Conservation (phyloP, 2,888 invertebrate genomes). For the Clivina fossor region DNA sequence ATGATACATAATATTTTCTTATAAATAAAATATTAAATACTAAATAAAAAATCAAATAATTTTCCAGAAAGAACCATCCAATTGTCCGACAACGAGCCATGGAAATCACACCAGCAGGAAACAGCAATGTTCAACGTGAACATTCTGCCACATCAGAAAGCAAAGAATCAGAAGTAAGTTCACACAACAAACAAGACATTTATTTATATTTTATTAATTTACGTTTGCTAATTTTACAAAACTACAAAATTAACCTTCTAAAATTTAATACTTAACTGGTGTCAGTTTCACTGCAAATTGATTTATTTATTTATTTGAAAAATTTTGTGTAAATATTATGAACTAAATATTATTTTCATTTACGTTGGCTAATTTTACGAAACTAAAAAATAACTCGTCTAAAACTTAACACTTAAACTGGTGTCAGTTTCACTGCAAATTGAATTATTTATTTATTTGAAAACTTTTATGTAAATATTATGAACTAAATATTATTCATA, state of each 20-base stretch:
- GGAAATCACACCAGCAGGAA: constrained; percentile 30
- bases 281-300: neutral
- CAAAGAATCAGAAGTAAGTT: constrained; percentile 21
- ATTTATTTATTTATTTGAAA: neutral
- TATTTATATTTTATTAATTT: neutral
- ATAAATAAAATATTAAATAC: too few species aligned
- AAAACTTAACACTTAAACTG: too few species aligned
- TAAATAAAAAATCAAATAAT: too few species aligned
- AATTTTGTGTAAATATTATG: neutral
- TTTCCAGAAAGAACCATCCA: constrained; percentile 24
- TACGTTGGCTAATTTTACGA: too few species aligned
- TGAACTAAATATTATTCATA: neutral
- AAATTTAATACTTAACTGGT: too few species aligned
- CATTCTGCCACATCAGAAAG: constrained; percentile 27
- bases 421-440: neutral
- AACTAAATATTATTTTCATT: neutral
- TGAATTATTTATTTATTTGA: neutral
- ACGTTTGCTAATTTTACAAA: too few species aligned
- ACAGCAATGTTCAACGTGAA: constrained; percentile 21
- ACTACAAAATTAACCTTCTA: too few species aligned
- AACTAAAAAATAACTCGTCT: too few species aligned
- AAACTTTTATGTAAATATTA: neutral
- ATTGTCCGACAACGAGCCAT: neutral
- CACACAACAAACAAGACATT: neutral
- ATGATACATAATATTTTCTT: too few species aligned